Conservation (phyloP, 2,888 invertebrate species). For the Oligia latruncula region DNA sequence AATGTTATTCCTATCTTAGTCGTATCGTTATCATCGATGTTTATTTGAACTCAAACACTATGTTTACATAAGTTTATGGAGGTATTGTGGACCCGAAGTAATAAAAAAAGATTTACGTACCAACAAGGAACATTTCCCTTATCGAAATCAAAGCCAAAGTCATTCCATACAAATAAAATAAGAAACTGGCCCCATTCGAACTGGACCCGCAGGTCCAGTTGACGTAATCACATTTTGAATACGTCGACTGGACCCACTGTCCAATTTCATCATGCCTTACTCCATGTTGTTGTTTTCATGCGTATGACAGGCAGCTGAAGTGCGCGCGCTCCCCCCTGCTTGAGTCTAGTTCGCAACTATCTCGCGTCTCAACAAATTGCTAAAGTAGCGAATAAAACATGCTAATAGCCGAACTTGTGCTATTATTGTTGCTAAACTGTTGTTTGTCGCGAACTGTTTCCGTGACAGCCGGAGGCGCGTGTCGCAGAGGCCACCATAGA, state of each 20-base stretch:
- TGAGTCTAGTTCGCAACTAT: background rate
- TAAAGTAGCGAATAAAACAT: conserved; percentile 66
- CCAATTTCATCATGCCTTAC: background rate
- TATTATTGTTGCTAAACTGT: conserved; percentile 71
- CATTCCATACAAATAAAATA: background rate
- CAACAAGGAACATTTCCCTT: background rate
- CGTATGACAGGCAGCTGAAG: background rate
- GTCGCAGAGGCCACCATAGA: background rate
- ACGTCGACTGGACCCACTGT: too few species aligned
- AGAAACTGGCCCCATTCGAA: too few species aligned
- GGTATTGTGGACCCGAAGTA: background rate
- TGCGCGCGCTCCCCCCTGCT: background rate
- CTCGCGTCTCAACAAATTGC: conserved; percentile 22
- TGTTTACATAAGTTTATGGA: background rate
- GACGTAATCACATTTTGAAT: too few species aligned
- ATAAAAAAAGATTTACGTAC: conserved; percentile 1
- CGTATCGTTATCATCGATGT: background rate
- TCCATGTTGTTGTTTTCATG: background rate
- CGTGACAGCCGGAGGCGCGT: background rate
- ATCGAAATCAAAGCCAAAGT: background rate
- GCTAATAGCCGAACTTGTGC: conserved; percentile 69
- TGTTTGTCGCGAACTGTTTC: conserved; percentile 63
- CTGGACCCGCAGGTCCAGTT: too few species aligned
- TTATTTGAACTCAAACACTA: background rate
- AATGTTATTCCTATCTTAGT: background rate